Percentiles rank a stretch among this genome's conserved stretches.
phyloP scores from a whole-genome alignment of 35 echinoderm and acorn worm genomes.

The Patiria miniata region DNA sequence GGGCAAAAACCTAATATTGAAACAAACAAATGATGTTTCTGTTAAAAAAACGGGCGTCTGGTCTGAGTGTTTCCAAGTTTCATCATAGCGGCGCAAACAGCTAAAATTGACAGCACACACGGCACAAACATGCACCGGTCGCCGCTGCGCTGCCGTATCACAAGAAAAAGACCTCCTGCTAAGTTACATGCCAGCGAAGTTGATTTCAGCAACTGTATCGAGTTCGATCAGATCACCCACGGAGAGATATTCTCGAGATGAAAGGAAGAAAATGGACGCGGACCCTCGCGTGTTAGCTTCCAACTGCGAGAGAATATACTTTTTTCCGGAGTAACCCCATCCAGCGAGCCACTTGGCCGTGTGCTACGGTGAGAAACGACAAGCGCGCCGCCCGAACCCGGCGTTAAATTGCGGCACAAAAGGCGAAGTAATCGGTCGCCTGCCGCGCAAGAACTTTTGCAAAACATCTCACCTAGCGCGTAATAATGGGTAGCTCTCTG shows the following conservation, averaged over 20 bases:
- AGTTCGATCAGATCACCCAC: not conserved
- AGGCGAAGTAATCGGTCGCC: not conserved
- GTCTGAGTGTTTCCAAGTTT: too few relatives aligned
- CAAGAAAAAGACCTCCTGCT: not conserved
- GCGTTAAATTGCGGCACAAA: conserved; percentile 23
- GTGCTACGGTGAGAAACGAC: not conserved
- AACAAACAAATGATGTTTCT: too few relatives aligned
- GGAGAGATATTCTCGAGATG: not conserved
- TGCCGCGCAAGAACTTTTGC: not conserved
- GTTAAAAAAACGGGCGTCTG: too few relatives aligned
- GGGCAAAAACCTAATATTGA: too few relatives aligned
- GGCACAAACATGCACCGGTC: not conserved
- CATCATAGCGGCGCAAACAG: too few relatives aligned
- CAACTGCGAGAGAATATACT: conserved; percentile 3
- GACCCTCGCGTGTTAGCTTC: not conserved
- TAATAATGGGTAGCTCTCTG: too few relatives aligned
- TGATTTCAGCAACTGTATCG: conserved; percentile 28
- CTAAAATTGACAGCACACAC: not conserved
- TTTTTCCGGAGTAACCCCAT: not conserved
- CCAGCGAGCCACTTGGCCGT: not conserved
- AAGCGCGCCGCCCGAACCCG: not conserved
- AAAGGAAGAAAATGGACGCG: not conserved
- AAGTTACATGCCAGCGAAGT: not conserved
- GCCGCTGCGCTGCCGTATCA: not conserved
- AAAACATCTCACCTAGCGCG: not conserved